phyloP scores from a whole-genome alignment of 2,113 vertebrate genomes.

The Cathartes aura region DNA sequence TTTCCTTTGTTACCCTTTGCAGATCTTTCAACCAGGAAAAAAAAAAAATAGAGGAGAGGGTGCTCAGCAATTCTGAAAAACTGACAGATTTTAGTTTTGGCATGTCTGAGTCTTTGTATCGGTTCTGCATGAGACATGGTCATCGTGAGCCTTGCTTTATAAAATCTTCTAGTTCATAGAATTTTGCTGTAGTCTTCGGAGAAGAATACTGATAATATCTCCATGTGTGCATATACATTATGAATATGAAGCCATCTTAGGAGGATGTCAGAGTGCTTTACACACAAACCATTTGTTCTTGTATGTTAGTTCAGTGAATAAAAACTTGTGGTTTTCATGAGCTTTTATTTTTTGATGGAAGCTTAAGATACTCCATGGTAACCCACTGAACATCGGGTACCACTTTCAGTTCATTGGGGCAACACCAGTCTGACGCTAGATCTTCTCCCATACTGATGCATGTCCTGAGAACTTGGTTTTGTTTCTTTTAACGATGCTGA shows the following conservation, averaged over 20 bases:
- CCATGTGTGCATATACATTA: neutral
- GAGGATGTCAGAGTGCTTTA: neutral
- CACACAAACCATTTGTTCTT: neutral
- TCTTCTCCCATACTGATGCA: neutral
- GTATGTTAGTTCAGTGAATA: neutral
- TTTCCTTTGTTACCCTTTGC: neutral
- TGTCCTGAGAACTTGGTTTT: neutral
- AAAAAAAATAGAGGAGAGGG: neutral
- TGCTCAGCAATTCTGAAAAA: neutral
- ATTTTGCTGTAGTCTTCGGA: neutral
- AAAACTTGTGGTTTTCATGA: neutral
- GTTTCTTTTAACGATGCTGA: neutral
- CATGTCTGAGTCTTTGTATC: neutral
- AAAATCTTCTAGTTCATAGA: neutral
- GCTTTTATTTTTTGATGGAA: neutral
- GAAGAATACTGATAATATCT: neutral
- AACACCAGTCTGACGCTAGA: neutral
- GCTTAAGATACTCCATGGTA: neutral
- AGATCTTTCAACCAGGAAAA: neutral
- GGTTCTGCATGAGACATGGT: neutral
- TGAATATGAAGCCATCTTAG: neutral
- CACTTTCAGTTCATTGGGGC: neutral
- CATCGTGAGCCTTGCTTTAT: neutral
- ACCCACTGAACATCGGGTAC: neutral
- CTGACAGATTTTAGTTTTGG: neutral